Evolutionary conservation across 1,140 invertebrate genomes (phyloP), one percentile per base, ranked within the genome.

Genomic region (Lamellibrachia luymesi): DNA sequence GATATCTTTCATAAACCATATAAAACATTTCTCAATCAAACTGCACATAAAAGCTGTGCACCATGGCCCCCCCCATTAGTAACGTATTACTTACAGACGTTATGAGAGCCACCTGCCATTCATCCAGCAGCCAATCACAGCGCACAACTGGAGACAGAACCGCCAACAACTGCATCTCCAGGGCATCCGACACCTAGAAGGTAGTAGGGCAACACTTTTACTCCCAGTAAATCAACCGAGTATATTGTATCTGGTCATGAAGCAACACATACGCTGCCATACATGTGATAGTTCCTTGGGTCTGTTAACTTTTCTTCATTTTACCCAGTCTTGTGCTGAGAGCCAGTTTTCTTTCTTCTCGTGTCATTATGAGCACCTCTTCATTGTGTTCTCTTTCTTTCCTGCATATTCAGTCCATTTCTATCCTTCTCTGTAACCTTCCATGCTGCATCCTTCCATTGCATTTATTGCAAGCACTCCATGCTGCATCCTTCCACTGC

Each of bases 161-260:
- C 94, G 98, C 98, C 17, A 99, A 96, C 95, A 99, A 98, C 95
- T 99, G 99, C 98, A 99, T 99, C 97, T 99, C 99, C 98, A 99
- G 98, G 89, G 98, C 98, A 96, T 99, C 99, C 56, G 98, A 98
- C 98, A 99, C 99, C 98, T 98, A 98, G 95, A 98, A 98, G 5
- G n/a, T 92, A 90, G 38, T 89, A 50, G 17, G 51, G 1, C 25
- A 50, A 5, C 51, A 27, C 17, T 56, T 6, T 25, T 13, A 91
- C 49, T 91, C 8, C 4, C 2, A 91, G 8, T 50, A 50, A 50
- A 25, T 10, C 2, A 91, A n/a, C 13, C 27, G 27, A 50, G 4
- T 91, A 38, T 27, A 91, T 91, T 91, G 7, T 90, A 90, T 25
- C 5, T 90, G n/a, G 38, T 38, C 38, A 38, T 38, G 38, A 38